Conservation (phyloP, 2,888 invertebrate genomes). For the Melolontha melolontha region DNA sequence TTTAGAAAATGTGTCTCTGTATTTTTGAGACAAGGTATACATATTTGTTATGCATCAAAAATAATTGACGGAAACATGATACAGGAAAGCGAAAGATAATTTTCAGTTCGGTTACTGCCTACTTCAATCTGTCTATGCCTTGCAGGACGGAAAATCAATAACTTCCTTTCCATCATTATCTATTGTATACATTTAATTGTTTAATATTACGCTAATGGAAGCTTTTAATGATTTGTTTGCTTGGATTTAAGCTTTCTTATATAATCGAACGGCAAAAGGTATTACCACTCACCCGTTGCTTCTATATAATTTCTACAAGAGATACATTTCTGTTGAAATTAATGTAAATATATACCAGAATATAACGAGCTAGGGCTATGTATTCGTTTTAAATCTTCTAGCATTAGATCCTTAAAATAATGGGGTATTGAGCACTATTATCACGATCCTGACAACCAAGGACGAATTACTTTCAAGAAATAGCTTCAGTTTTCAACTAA, state of each 20-base stretch:
- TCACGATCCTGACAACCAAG: too few relatives aligned
- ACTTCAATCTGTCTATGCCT: constrained; percentile 1
- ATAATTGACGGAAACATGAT: constrained; percentile 1
- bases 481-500: too few relatives aligned
- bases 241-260: constrained; percentile 1
- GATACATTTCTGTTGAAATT: too few relatives aligned
- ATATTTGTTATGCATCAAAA: not conserved
- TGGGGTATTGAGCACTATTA: too few relatives aligned
- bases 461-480: too few relatives aligned
- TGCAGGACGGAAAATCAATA: constrained; percentile 8
- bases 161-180: constrained; percentile 8
- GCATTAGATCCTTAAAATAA: too few relatives aligned
- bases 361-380: too few relatives aligned
- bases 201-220: constrained; percentile 15
- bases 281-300: not conserved
- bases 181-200: constrained; percentile 13
- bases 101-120: not conserved
- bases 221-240: constrained; percentile 14
- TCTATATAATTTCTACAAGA: not conserved
- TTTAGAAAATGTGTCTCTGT: too few relatives aligned
- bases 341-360: too few relatives aligned
- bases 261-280: not conserved
- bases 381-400: too few relatives aligned
- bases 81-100: not conserved
- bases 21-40: too few relatives aligned